Evolutionary conservation across 2,797 vertebrate genomes (phyloP), one percentile per base, ranked within the genome.

Genomic region (Adelosebastes latens): DNA sequence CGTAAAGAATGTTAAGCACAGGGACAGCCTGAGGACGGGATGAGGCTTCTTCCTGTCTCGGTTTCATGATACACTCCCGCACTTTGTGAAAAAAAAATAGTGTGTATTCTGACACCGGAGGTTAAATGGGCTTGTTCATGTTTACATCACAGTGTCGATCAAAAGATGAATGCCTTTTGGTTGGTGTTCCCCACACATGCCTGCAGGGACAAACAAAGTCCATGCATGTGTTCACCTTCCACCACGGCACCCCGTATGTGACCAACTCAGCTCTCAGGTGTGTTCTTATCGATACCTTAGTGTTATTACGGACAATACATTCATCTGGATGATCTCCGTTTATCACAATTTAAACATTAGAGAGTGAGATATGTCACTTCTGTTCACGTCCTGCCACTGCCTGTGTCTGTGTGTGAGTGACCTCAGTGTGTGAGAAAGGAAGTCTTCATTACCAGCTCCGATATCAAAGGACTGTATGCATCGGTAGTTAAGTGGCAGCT

Each of bases 111-210:
- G 93, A 93, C 82, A 83, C 90, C 90, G 70, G 83, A 85, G 84
- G 69, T 75, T 67, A 56, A 85, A 87, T n/a, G 78, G 75, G 25
- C 67, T 75, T 55, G 79, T 39, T 63, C 2, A 72, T 95, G 93
- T 95, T 95, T 94, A 94, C 93, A 94, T 85, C 88, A 89, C 92
- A 92, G 75, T 82, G 91, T 88, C 90, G 71, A 82, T 94, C 90
- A 87, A 85, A 88, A 88, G 93, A 86, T 90, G 84, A 87, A 92
- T 92, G 80, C 80, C 64, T 71, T 75, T 36, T 62, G 73, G 84
- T 75, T 63, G 79, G 85, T 69, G 82, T 89, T 88, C 76, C 83
- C 66, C 65, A 59, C 75, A 68, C 80, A 72, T 4, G 85, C 82
- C 91, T 86, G 79, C 74, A 77, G 81, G 88, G 75, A 16, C 36